These are phyloP conservation scores for Ariolimax columbianus DNA, from an alignment of 2,888 invertebrate genomes.

Conservation along the genomic window DNA sequence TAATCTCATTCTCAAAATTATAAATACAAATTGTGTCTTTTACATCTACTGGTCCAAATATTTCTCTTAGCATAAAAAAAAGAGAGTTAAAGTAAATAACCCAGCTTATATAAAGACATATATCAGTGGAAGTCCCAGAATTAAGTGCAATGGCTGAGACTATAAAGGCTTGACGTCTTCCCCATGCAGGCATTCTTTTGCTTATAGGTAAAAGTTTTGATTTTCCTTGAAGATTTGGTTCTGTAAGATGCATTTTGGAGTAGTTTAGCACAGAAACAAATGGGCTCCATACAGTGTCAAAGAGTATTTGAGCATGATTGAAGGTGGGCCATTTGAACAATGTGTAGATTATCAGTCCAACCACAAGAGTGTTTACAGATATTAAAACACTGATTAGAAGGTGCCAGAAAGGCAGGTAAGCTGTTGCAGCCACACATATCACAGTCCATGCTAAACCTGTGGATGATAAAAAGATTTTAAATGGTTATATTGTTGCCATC, in stretches of 20 bases:
- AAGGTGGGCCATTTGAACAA: neutral
- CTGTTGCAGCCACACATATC: neutral
- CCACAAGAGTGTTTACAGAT: neutral
- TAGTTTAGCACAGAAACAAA: neutral
- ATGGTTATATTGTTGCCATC: neutral
- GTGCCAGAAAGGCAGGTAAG: constrained; percentile 1
- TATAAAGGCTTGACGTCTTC: neutral
- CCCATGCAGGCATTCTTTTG: constrained; percentile 17
- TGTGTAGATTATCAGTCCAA: neutral
- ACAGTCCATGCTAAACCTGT: constrained; percentile 4
- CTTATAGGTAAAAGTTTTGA: neutral
- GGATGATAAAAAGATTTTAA: neutral
- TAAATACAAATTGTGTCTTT: neutral
- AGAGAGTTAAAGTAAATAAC: neutral
- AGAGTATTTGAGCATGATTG: neutral
- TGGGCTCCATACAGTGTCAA: constrained; percentile 29
- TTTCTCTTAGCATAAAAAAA: neutral
- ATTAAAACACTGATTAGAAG: constrained; percentile 1
- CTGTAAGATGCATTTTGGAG: neutral
- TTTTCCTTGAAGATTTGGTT: neutral
- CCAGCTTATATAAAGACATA: constrained; percentile 14
- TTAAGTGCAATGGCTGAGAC: neutral
- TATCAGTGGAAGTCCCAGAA: neutral
- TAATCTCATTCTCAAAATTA: neutral
- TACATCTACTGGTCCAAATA: neutral